These are phyloP conservation scores for Hydrozoanthus gracilis DNA, from an alignment of 92 coral and sea anemone genomes.

Conservation along the genomic window DNA sequence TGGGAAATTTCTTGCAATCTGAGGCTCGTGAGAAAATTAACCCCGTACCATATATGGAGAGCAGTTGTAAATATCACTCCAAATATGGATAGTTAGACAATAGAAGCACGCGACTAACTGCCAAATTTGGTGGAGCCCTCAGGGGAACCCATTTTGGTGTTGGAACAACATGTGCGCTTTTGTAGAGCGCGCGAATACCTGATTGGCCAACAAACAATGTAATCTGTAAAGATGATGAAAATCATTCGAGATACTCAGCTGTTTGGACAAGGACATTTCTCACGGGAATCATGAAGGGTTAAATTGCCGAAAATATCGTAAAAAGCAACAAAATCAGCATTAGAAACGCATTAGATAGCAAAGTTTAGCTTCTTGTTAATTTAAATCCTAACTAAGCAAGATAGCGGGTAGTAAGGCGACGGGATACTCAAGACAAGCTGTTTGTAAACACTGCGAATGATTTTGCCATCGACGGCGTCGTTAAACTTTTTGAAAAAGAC, in stretches of 20 bases:
- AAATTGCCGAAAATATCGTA: conserved; percentile 39
- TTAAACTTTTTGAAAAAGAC: not conserved
- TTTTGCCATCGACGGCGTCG: not conserved
- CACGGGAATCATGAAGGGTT: conserved; percentile 81
- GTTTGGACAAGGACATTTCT: conserved; percentile 73
- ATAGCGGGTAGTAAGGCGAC: conserved; percentile 7
- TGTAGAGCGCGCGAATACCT: conserved; percentile 56
- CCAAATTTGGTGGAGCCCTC: conserved; percentile 72
- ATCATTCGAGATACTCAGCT: conserved; percentile 76
- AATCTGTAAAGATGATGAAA: conserved; percentile 64
- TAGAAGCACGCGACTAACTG: conserved; percentile 89
- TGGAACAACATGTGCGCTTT: conserved; percentile 85
- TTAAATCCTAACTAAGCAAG: conserved; percentile 33
- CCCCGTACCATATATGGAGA: conserved; percentile 93
- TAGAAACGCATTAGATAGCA: conserved; percentile 40
- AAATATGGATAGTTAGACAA: conserved; percentile 80
- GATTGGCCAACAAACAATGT: conserved; percentile 79
- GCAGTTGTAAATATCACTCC: conserved; percentile 82
- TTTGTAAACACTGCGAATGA: not conserved
- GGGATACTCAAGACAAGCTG: not conserved
- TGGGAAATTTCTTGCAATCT: conserved; percentile 97
- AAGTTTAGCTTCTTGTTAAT: conserved; percentile 18
- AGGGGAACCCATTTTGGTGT: conserved; percentile 52
- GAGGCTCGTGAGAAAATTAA: conserved; percentile 98
- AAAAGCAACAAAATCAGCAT: conserved; percentile 51